A percentile compares a stretch with the other conserved stretches of the same genome.
Evolutionary conservation across 92 coral and sea anemone species (phyloP).

Genomic region (Micromussa lordhowensis): DNA sequence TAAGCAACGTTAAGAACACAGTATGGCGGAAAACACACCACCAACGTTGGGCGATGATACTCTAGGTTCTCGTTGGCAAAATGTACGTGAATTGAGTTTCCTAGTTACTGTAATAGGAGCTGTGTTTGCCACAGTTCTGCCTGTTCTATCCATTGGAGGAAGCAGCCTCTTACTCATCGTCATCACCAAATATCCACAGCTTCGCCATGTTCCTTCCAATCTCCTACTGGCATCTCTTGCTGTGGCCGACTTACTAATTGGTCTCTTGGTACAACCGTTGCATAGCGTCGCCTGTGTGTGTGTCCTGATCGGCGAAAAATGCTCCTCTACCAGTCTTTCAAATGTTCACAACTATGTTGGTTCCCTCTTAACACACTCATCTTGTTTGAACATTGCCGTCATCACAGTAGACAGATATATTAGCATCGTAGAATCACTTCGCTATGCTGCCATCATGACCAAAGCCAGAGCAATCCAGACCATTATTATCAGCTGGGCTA

Average conservation of each 20-base stretch:
- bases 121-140: not conserved
- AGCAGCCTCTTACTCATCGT: not conserved
- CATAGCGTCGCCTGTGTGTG: not conserved
- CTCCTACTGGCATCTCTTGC: conserved; percentile 4
- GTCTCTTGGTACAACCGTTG: conserved; percentile 10
- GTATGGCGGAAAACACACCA: too few species aligned
- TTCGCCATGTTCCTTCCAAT: conserved; percentile 19
- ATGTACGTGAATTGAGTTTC: too few species aligned
- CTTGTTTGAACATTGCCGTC: not conserved
- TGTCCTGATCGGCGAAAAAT: not conserved
- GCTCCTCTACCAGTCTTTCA: not conserved
- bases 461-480: not conserved
- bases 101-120: not conserved
- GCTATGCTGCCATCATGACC: not conserved
- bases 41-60: too few species aligned
- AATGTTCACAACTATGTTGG: not conserved
- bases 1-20: too few species aligned
- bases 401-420: conserved; percentile 9
- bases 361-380: not conserved
- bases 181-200: conserved; percentile 4
- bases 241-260: conserved; percentile 12
- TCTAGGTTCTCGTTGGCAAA: too few species aligned
- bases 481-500: not conserved
- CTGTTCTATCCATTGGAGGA: not conserved
- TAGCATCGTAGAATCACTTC: not conserved